Base-by-base conservation (phyloP, 2,888 invertebrate genomes). In the Drosophila nr. perissopoda region DNA sequence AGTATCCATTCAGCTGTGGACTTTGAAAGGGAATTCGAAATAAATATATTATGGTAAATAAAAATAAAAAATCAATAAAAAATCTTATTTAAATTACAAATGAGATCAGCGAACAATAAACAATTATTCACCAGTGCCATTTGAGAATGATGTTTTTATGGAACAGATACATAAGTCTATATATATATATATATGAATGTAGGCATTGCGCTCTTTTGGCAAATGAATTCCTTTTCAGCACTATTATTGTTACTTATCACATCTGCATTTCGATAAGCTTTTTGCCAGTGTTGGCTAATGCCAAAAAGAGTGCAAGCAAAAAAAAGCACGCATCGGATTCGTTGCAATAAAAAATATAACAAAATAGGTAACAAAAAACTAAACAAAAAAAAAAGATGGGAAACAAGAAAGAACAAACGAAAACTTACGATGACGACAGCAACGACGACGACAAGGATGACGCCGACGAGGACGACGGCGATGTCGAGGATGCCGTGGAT, bases 361-460 rank as follows among this genome's bases (percentile, higher is more conserved):
- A 33, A 72, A 65, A 64, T 38, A 60, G 33, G 7, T 49, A 27
- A 29, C 54, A 69, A 70, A 65, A 74, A 59, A 8, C 21, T 16
- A 16, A 38, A 60, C 34, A 56, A 38, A 29, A 38, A 18, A 27
- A n/a, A 16, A 21, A 16, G 4, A 36, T 13, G 25, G 3, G 1
- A 8, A 25, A 63, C 33, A 65, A 70, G 38, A 57, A 10, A 34
- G 42, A 78, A 66, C 33, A 62, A 83, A 68, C 68, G 63, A 74
- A 76, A 90, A 75, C 76, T 86, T 83, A 74, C 86, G 80, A 75
- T 77, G 83, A 90, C 82, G 81, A 79, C 70, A 72, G 70, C 71
- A 58, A 66, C 56, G 69, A 69, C 46, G 54, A 53, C 48, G 62
- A 63, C 69, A 68, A 74, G 75, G 69, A 61, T 29, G 62, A 21